phyloP scores from a whole-genome alignment of 2,888 invertebrate genomes.

The Ditylenchus weischeri region DNA sequence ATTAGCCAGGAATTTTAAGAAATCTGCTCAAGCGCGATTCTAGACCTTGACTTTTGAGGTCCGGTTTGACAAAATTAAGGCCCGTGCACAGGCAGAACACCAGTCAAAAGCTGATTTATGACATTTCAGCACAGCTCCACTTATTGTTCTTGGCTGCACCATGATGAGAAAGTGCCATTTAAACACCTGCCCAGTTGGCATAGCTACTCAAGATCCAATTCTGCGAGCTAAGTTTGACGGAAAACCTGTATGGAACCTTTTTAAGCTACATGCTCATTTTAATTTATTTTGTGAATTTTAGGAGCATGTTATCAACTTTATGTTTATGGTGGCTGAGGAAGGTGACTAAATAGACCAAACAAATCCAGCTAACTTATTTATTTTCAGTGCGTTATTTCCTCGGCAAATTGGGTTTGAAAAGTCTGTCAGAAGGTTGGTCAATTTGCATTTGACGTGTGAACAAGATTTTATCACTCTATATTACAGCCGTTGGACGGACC shows the following conservation, averaged over 20 bases:
- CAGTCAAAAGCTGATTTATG: too few relatives aligned
- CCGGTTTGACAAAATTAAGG: too few relatives aligned
- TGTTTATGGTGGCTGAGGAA: slow-evolving; percentile 97
- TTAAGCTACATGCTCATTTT: neutral
- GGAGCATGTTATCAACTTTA: slow-evolving; percentile 92
- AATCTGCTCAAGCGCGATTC: too few relatives aligned
- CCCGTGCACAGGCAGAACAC: too few relatives aligned
- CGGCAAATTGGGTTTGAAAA: slow-evolving; percentile 82
- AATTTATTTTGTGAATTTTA: neutral
- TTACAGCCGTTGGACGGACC: slow-evolving; percentile 73
- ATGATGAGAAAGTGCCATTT: slow-evolving; percentile 99
- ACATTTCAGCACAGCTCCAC: slow-evolving; percentile 76
- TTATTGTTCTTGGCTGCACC: slow-evolving; percentile 95
- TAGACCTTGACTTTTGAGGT: too few relatives aligned
- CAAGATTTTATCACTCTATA: too few relatives aligned
- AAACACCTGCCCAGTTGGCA: slow-evolving; percentile 97
- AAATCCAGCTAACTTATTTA: too few relatives aligned
- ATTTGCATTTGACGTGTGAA: too few relatives aligned
- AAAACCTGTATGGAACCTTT: slow-evolving; percentile 67
- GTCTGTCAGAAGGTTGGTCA: slow-evolving; percentile 47
- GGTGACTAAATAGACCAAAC: neutral
- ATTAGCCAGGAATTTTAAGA: too few relatives aligned
- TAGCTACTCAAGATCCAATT: slow-evolving; percentile 80
- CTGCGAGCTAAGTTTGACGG: slow-evolving; percentile 93
- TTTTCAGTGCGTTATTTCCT: slow-evolving; percentile 71